Base-by-base conservation (phyloP, 2,888 invertebrate species). In the Candidula unifasciata region DNA sequence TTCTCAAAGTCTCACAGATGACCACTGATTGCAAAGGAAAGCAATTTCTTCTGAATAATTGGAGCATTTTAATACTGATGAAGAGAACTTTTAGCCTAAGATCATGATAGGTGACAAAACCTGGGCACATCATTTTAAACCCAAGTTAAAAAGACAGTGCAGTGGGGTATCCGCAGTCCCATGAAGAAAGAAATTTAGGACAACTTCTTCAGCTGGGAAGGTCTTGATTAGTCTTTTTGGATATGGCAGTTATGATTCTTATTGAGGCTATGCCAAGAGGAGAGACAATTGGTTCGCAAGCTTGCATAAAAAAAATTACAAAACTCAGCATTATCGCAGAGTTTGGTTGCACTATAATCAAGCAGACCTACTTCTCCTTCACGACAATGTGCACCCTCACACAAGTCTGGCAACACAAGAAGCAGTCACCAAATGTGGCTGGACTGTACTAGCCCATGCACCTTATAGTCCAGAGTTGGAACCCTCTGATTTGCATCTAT, bases 1-100 rank as follows among this genome's bases (percentile, higher is more conserved):
- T 71, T 37, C 37, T 18, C 35, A 37, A 71, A 71, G 37, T 71
- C 5, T 35, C 71, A 35, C 71, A 71, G 3, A 37, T 71, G 24
- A 71, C 35, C 71, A 71, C 71, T 37, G 71, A 71, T 8, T 68
- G 68, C 68, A 33, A 68, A 68, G 68, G 24, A 71, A 71, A 71
- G 37, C 37, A 35, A 35, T 71, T 71, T 71, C 71, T 35, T 68
- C 68, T 68, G 68, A 68, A 68, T 16, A 33, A 21, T 60, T 24
- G 60, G 60, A 60, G 68, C 44, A 13, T 44, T 44, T 44, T 13
- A 44, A 44, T 44, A 13, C 68, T 68, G 68, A 68, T 33, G 68
- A 33, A 35, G 33, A 21, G 68, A 68, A 68, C 24, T 24, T 66
- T 66, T 66, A 8, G 66, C 27, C 68, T 68, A 68, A 30, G 33